Evolutionary conservation across 1,140 invertebrate species (phyloP).

Genomic region (Piezodorus guildinii): DNA sequence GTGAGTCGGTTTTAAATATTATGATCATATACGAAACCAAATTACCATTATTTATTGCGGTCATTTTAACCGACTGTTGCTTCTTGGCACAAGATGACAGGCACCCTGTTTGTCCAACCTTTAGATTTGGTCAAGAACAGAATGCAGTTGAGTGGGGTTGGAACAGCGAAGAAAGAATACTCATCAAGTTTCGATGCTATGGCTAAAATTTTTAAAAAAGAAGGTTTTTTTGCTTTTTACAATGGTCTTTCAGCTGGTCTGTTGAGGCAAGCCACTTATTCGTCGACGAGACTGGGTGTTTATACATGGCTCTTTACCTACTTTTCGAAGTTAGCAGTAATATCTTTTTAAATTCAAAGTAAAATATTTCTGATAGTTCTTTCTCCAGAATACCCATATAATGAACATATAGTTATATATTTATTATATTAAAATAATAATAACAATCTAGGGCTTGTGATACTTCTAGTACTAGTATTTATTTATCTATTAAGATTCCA

Average conservation of each 20-base stretch:
- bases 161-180: conserved; percentile 58
- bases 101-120: conserved; percentile 93
- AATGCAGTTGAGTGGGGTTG: conserved; percentile 85
- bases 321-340: conserved; percentile 42
- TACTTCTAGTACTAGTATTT: no score
- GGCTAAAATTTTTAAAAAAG: conserved; percentile 64
- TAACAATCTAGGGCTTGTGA: no score
- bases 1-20: conserved; percentile 33
- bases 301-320: conserved; percentile 87
- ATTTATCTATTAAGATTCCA: no score
- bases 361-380: no score
- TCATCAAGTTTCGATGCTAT: conserved; percentile 61
- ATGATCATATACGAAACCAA: no score
- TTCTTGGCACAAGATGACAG: conserved; percentile 70
- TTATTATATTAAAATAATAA: no score
- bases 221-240: conserved; percentile 81
- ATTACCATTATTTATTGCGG: no score
- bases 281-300: conserved; percentile 89
- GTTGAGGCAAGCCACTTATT: conserved; percentile 94
- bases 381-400: no score
- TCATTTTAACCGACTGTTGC: no score
- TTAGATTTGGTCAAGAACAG: conserved; percentile 96
- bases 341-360: neutral
- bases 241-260: conserved; percentile 77
- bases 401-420: no score